These are phyloP conservation scores for Blastomussa wellsi DNA, from an alignment of 92 coral and sea anemone genomes.

Conservation along the genomic window DNA sequence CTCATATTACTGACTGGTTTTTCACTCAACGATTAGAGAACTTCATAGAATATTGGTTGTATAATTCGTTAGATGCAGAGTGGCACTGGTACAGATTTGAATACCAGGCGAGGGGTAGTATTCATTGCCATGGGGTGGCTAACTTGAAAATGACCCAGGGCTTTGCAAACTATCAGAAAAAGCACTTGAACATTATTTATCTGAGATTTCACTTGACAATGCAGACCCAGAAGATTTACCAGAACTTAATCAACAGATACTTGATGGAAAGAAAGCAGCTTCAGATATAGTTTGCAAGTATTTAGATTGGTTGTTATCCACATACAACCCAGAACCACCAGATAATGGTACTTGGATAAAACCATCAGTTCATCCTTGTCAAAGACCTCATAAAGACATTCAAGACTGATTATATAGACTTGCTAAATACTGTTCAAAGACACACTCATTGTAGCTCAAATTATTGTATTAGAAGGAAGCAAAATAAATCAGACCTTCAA, in stretches of 20 bases:
- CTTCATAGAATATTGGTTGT: conserved; percentile 73
- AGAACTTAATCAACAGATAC: too few species aligned
- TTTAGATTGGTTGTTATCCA: too few species aligned
- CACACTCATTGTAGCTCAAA: conserved; percentile 69
- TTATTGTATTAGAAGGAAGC: conserved; percentile 62
- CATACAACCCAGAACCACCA: too few species aligned
- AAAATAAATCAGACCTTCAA: conserved; percentile 51
- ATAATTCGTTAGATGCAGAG: conserved; percentile 71
- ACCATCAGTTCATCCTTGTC: conserved; percentile 30
- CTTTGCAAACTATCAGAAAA: conserved; percentile 51
- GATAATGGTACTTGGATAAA: conserved; percentile 34
- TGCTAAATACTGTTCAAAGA: too few species aligned
- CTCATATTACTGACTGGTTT: too few species aligned
- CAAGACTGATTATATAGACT: conserved; percentile 50
- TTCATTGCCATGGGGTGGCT: conserved; percentile 77
- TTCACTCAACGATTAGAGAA: conserved; percentile 63
- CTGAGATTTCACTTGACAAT: conserved; percentile 35
- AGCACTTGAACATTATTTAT: conserved; percentile 58
- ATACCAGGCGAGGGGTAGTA: conserved; percentile 78
- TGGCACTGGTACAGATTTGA: conserved; percentile 88
- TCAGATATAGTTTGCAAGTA: too few species aligned
- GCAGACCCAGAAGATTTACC: too few species aligned
- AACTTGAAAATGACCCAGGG: conserved; percentile 75
- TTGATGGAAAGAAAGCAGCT: too few species aligned
- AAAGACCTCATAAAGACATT: conserved; percentile 35